Base-by-base conservation (phyloP, 1,140 invertebrate genomes). In the Acyrthosiphon pisum region DNA sequence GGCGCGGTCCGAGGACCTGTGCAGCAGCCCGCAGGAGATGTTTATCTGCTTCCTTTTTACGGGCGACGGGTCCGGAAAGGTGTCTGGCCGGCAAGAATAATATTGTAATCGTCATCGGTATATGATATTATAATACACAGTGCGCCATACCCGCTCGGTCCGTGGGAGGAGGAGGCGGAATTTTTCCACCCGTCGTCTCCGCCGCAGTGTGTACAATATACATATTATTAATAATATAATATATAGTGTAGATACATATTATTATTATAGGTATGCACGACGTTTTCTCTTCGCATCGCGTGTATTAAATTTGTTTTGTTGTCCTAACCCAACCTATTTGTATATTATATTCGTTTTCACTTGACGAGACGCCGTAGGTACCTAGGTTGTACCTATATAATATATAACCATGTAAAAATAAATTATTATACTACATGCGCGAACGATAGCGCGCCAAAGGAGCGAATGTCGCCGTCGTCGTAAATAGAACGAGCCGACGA, bases 41-140 rank as follows among this genome's bases (percentile, higher is more conserved):
- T 44, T 93, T 93, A 93, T 93, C 91, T 86, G n/a, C 30, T 30
- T 76, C 60, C n/a, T 44, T 18, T 83, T 86, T 56, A 50, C 20
- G 7, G 46, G 26, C 46, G 26, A 44, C 76, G 90, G 44, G 44
- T 81, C 90, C n/a, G 11, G 35, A 83, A 50, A 92, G 91, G 91
- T 92, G 91, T 92, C 46, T 50, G 91, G 76, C 11, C 3, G 44
- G 37, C 41, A 76, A 76, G 23, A 76, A 76, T n/a, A 76, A n/a
- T n/a, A n/a, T 76, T 76, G 60, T 76, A 76, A 76, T 76, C 68
- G 46, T 22, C 50, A 35, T 56, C 48, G n/a, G 84, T n/a, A n/a
- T 53, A 53, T 53, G 4, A 6, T 22, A 53, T 53, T 76, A n/a
- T n/a, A n/a, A 26, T 84, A 44, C 35, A 41, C 9, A 44, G 14